phyloP scores from a whole-genome alignment of 2,113 vertebrate genomes.

The Falco punctatus region DNA sequence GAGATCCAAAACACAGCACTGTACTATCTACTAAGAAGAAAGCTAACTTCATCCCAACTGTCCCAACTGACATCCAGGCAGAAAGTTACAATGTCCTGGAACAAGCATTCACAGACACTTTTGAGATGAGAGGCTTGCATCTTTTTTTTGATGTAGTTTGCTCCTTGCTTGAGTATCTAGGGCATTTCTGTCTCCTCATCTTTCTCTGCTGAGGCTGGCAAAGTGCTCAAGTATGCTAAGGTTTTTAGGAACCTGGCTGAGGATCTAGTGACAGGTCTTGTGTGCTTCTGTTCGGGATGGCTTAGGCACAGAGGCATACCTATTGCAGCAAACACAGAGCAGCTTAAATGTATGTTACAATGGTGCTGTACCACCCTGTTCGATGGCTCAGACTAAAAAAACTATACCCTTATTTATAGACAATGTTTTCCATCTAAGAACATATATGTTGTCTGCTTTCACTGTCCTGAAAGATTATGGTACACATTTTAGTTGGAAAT shows the following conservation, averaged over 20 bases:
- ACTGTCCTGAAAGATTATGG: neutral
- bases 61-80: neutral
- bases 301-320: neutral
- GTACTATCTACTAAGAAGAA: no score
- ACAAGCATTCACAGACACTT: neutral
- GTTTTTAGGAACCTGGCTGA: neutral
- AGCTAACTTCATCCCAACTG: no score
- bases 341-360: neutral
- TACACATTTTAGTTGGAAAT: neutral
- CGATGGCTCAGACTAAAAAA: neutral
- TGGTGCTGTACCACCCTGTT: neutral
- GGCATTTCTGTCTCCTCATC: neutral
- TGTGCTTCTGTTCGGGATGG: neutral
- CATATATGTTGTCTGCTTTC: neutral
- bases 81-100: neutral
- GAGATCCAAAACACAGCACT: no score
- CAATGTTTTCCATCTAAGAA: accelerated
- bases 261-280: neutral
- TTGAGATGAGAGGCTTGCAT: neutral
- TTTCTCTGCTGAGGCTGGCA: neutral
- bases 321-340: neutral
- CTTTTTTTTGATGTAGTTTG: neutral
- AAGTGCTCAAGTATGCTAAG: neutral
- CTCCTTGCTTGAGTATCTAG: neutral
- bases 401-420: neutral